Evolutionary conservation across 92 coral and sea anemone genomes (phyloP).

Genomic region (Scolanthus callimorphus): DNA sequence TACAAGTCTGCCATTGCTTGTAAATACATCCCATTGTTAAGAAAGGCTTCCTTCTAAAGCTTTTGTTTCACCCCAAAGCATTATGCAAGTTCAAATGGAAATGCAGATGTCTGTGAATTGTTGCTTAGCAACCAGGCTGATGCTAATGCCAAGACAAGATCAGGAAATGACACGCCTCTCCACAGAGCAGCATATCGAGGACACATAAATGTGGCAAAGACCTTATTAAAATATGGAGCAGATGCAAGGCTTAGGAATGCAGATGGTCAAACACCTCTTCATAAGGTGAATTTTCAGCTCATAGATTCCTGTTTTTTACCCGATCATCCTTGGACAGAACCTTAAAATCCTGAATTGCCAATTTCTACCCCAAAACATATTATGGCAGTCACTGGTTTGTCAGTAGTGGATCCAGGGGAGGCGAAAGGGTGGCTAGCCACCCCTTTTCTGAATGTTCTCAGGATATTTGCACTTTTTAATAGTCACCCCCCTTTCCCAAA

Average conservation of each 20-base stretch:
- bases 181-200: conserved; percentile 97
- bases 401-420: no score
- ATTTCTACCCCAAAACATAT: no score
- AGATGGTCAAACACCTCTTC: conserved; percentile 91
- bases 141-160: conserved; percentile 74
- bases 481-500: no score
- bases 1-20: no score
- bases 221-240: conserved; percentile 64
- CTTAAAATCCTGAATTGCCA: no score
- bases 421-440: no score
- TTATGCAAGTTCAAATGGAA: conserved; percentile 91
- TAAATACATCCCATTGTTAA: no score
- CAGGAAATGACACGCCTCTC: conserved; percentile 80
- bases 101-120: conserved; percentile 58
- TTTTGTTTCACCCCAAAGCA: conserved; percentile 43
- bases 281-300: conserved; percentile 48
- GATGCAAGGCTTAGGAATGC: conserved; percentile 59
- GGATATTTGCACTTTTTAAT: no score
- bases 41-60: no score
- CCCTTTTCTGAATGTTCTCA: no score
- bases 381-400: no score
- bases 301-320: background rate
- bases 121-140: conserved; percentile 69
- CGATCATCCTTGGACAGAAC: no score
- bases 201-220: conserved; percentile 36